phyloP scores from a whole-genome alignment of 2,113 vertebrate genomes.

The Pogonocichla stellata region DNA sequence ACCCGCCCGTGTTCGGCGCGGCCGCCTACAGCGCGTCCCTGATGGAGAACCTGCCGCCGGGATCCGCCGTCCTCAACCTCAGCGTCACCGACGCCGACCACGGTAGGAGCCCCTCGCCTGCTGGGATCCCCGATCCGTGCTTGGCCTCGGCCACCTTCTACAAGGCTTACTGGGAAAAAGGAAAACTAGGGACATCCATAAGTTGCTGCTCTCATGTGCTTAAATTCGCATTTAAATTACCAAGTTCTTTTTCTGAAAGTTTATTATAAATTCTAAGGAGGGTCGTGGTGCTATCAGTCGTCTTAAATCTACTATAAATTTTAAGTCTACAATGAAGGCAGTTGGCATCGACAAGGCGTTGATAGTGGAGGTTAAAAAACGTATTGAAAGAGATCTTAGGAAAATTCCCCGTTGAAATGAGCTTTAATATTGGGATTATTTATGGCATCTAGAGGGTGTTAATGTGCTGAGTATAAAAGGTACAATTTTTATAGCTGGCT shows the following conservation, averaged over 20 bases:
- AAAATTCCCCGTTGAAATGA: background rate
- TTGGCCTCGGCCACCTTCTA: background rate
- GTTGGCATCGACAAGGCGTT: background rate
- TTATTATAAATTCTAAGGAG: background rate
- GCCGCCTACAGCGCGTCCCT: conserved; percentile 83
- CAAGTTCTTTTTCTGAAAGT: background rate
- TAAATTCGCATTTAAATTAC: background rate
- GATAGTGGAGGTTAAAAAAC: background rate
- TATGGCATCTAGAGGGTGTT: background rate
- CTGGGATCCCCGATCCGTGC: background rate
- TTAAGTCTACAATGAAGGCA: background rate
- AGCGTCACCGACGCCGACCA: conserved; percentile 87
- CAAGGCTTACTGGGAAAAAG: too few relatives aligned
- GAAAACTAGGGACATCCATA: background rate
- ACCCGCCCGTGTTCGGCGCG: conserved; percentile 82
- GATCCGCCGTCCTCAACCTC: conserved; percentile 82
- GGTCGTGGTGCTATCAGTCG: background rate
- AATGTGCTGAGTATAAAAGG: background rate
- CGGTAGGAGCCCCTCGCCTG: conserved; percentile 70
- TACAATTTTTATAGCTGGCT: background rate
- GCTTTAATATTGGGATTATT: background rate
- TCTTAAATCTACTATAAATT: background rate
- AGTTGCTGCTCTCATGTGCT: background rate
- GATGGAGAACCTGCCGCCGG: conserved; percentile 83
- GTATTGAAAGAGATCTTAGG: background rate